A percentile compares a stretch with the other conserved stretches of the same genome.
phyloP scores from a whole-genome alignment of 2,888 invertebrate species.

The Hemaris fuciformis region DNA sequence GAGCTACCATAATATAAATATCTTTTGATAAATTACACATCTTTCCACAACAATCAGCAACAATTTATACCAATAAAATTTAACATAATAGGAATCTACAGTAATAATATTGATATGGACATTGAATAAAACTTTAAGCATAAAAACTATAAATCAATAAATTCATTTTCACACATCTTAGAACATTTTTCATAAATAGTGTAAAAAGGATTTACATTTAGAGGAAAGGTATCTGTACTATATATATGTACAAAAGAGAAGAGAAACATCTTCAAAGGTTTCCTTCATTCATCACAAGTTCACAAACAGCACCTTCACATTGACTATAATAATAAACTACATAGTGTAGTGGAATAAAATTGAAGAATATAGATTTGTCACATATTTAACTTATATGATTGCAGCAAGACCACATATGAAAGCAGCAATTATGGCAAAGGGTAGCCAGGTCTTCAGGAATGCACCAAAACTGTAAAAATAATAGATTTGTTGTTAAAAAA shows the following conservation, averaged over 20 bases:
- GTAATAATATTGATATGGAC: not conserved
- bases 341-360: not conserved
- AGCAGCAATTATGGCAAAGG: constrained; percentile 83
- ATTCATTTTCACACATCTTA: not conserved
- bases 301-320: constrained; percentile 23
- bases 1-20: not conserved
- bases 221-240: not conserved
- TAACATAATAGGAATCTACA: not conserved
- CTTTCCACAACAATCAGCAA: not conserved
- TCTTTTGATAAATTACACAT: not conserved
- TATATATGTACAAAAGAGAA: not conserved
- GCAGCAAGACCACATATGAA: constrained; percentile 60
- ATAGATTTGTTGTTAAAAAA: not conserved
- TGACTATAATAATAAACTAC: not conserved
- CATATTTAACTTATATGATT: constrained; percentile 43
- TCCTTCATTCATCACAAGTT: not conserved
- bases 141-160: not conserved
- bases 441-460: constrained; percentile 92
- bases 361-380: not conserved
- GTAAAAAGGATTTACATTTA: not conserved
- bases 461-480: constrained; percentile 80
- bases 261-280: not conserved
- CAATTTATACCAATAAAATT: not conserved
- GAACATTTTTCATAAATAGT: not conserved
- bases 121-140: not conserved